Conservation (phyloP, 2,888 invertebrate genomes). For the Arenicola marina region DNA sequence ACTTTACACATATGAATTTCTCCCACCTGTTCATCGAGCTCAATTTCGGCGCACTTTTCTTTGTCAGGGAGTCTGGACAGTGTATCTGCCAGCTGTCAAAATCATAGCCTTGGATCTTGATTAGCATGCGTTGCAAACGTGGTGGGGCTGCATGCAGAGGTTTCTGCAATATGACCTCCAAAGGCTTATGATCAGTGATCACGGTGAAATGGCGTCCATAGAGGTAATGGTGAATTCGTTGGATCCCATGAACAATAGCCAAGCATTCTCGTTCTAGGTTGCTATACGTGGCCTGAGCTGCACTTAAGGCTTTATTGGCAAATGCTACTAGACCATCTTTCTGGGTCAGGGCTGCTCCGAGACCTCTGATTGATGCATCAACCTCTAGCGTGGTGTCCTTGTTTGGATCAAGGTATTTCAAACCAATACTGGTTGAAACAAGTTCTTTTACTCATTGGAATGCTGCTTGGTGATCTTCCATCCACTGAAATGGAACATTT, state of each 20-base stretch:
- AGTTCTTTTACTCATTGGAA: not conserved
- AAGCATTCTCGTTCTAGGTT: slow-evolving; percentile 37
- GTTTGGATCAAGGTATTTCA: slow-evolving; percentile 12
- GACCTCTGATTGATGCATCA: slow-evolving; percentile 34
- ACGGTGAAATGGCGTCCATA: slow-evolving; percentile 32
- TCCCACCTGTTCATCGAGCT: not conserved
- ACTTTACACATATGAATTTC: not conserved
- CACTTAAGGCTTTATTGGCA: slow-evolving; percentile 37
- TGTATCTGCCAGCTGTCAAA: slow-evolving; percentile 22
- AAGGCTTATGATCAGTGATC: too few relatives aligned
- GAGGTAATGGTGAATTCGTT: slow-evolving; percentile 34
- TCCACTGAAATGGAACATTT: slow-evolving; percentile 16
- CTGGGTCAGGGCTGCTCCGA: slow-evolving; percentile 37
- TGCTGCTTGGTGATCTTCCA: not conserved
- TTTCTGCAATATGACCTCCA: too few relatives aligned
- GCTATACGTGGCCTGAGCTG: slow-evolving; percentile 34
- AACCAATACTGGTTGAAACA: not conserved
- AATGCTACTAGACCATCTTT: slow-evolving; percentile 35
- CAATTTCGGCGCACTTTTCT: too few relatives aligned
- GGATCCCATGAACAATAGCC: slow-evolving; percentile 33
- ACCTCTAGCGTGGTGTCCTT: slow-evolving; percentile 19
- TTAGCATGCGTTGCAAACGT: slow-evolving; percentile 22
- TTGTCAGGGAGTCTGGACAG: too few relatives aligned
- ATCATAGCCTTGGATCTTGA: too few relatives aligned
- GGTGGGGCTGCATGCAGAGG: too few relatives aligned